Evolutionary conservation across 2,797 vertebrate species (phyloP).

Genomic region (Peromyscus melanophrys): DNA sequence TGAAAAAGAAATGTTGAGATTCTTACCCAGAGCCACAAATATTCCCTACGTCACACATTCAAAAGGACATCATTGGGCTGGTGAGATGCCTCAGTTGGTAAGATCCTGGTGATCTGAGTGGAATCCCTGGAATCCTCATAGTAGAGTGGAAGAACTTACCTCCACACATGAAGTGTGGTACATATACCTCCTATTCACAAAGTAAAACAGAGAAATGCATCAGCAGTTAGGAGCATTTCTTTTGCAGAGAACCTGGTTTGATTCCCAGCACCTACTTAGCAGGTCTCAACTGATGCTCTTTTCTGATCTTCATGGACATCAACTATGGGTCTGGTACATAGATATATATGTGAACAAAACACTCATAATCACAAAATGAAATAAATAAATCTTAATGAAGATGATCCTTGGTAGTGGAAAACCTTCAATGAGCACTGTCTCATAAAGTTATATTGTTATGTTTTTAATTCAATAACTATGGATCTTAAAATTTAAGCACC

Average conservation of each 20-base stretch:
- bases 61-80: neutral
- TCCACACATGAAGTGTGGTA: neutral
- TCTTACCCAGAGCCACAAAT: conserved; percentile 17
- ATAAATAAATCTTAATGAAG: neutral
- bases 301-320: neutral
- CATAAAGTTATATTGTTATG: neutral
- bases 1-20: neutral
- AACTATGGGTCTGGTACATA: neutral
- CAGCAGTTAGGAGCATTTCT: neutral
- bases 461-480: neutral
- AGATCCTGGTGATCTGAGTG: neutral
- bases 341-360: neutral
- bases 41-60: neutral
- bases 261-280: neutral
- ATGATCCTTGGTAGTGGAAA: neutral
- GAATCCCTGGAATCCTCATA: neutral
- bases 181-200: conserved; percentile 33
- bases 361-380: neutral
- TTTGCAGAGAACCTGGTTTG: neutral
- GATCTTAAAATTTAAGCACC: neutral
- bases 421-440: neutral
- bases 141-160: neutral
- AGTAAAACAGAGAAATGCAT: neutral
- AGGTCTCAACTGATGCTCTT: neutral
- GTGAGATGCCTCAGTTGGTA: neutral